Evolutionary conservation across 2,888 invertebrate genomes (phyloP), one percentile per base, ranked within the genome.

Genomic region (Sipunculus nudus): DNA sequence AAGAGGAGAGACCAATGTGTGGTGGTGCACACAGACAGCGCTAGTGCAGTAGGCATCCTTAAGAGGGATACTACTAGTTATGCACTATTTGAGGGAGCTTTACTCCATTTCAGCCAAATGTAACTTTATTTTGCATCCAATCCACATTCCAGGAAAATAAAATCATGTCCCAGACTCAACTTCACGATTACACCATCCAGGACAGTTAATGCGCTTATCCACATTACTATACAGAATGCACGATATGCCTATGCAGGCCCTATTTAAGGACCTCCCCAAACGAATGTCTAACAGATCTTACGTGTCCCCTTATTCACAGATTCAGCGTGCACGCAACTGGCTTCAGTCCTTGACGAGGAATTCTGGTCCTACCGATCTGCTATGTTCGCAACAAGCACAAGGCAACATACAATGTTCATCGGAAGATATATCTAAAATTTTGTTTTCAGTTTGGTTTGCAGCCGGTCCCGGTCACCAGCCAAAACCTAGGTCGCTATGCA

Each of bases 1-100:
- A 6, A 23, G 25, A 40, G 39, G 53, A 8, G 6, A 5, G 41
- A 53, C 28, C 19, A 41, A 6, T 23, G 21, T 16, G 53, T 53
- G n/a, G 6, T 39, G 6, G n/a, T 53, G n/a, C 26, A 53, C 41
- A 40, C 53, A 5, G 40, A 53, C 41, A 41, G 21, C 53, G 41
- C 8, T 6, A 21, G 26, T 5, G 41, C 53, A 6, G 10, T 8
- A 21, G 53, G 28, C 26, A 41, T 25, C 19, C 39, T 53, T 8
- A 53, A 53, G 8, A 50, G 35, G 21, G 50, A 38, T 38, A 19
- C 50, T 10, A 16, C 16, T 16, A 6, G 40, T 53, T 8, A 53
- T 53, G 53, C 6, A 8, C 6, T 6, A 19, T 23, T 28, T 53
- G 5, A 13, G 53, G n/a, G 13, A 26, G 4, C 13, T 53, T 4